Base-by-base conservation (phyloP, 2,113 vertebrate genomes). In the Notiomystis cincta region DNA sequence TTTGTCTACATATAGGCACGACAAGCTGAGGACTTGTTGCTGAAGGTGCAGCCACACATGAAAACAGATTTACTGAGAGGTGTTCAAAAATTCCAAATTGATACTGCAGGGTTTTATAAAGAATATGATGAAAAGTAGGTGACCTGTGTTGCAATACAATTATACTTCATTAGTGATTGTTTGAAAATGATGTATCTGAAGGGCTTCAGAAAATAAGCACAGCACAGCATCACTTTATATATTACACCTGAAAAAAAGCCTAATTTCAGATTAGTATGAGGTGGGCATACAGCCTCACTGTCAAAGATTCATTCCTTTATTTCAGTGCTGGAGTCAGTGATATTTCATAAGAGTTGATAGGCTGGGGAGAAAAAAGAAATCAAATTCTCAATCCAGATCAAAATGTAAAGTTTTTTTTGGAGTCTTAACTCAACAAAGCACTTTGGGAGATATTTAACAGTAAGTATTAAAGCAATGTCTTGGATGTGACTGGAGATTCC, bases 61-160 rank as follows among this genome's bases (percentile, higher is more conserved):
- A 99, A 98, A 93, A 77, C 91, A 7, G 98, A 98, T 95, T 97
- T 99, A 90, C 87, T 98, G 79, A 87, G 82, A 35, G 84, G 73
- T 48, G 97, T 98, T 72, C 78, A 98, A 95, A 95, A 82, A 60
- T 98, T 98, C 87, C 98, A 98, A 69, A 93, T 40, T 45, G 75
- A 96, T 57, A 83, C 97, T 18, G 89, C 96, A 37, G 93, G 65
- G 37, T 99, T 98, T 98, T 98, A 90, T 95, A 75, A 82, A 40
- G 96, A 98, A 42, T 99, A 98, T 96, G 80, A 98, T 79, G 62
- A 94, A 65, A 98, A 97, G 98, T 99, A 96, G 69, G 97, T 97
- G 37, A 66, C 42, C 21, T 45, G 27, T 54, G 17, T 23, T 69
- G 9, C 42, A 58, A 51, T 75, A 31, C 11, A 76, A 40, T 67